A percentile compares a stretch with the other conserved stretches of the same genome.
These are phyloP conservation scores for Cheilosia pagana DNA, from an alignment of 2,888 invertebrate species.

Conservation along the genomic window DNA sequence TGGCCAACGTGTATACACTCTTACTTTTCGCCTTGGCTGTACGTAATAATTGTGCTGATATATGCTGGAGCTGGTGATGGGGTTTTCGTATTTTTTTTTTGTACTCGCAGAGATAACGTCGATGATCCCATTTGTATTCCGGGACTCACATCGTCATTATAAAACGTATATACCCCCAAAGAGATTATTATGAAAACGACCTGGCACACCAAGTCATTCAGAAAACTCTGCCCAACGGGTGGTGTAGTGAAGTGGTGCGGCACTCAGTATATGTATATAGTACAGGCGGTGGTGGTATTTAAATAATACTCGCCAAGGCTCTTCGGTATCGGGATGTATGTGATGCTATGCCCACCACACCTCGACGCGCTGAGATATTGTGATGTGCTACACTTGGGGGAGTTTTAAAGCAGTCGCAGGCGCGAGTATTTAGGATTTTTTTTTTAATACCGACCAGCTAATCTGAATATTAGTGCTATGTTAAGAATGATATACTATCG, in stretches of 20 bases:
- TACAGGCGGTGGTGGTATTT: conserved; percentile 65
- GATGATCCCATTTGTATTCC: conserved; percentile 72
- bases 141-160: conserved; percentile 69
- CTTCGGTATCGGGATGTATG: conserved; percentile 14
- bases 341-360: conserved; percentile 32
- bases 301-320: conserved; percentile 70
- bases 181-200: conserved; percentile 68
- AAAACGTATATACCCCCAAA: conserved; percentile 44
- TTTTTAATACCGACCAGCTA: too few relatives aligned
- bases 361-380: neutral
- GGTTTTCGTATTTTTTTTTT: neutral
- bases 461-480: too few relatives aligned
- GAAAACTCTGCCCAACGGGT: conserved; percentile 24
- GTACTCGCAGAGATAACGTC: conserved; percentile 52
- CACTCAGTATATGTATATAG: conserved; percentile 30
- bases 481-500: too few relatives aligned
- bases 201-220: conserved; percentile 65
- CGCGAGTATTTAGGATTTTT: too few relatives aligned
- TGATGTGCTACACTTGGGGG: too few relatives aligned
- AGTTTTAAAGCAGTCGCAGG: too few relatives aligned
- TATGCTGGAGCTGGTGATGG: conserved; percentile 23
- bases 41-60: conserved; percentile 48
- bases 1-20: conserved; percentile 1
- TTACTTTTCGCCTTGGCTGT: conserved; percentile 25
- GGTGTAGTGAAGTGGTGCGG: neutral